Base-by-base conservation (phyloP, 1,140 invertebrate genomes). In the Stegodyphus mimosarum region DNA sequence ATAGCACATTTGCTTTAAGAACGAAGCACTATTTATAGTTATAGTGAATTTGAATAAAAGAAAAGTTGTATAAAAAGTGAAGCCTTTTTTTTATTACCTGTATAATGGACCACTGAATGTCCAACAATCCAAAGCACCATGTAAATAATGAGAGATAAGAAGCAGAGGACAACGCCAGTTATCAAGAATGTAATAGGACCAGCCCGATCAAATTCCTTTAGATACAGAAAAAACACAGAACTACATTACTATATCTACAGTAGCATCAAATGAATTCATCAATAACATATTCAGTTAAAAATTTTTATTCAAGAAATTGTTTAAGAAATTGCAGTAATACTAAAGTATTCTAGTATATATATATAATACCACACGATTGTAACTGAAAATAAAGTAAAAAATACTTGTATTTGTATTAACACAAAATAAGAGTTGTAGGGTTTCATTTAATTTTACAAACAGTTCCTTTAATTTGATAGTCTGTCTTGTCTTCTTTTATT, bases 101-200 rank as follows among this genome's bases (percentile, higher is more conserved):
- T 88, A 52, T 89, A 89, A 83, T 91, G 90, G 7, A 89, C 87
- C 18, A 90, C 90, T 17, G 88, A 88, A 76, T 88, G 89, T 9
- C 91, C 91, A 9, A 88, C 87, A 5, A 90, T 33, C 77, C 88
- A 89, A 3, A 91, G 86, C 5, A 88, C 87, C 33, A 89, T 71
- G 81, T 90, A 90, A 0, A 92, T 84, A 7, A 90, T 73, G 6
- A 91, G 78, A 17, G 90, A 90, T 5, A 90, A 11, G 9, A 91
- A 70, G 48, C 89, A 89, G 70, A 91, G 88, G 15, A 89, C 88
- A 11, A 90, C 88, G 63, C 91, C 90, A 53, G 90, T 90, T 5
- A 90, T 89, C 60, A 91, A 88, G 85, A 92, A 90, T 78, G 89
- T 90, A 7, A 88, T 87, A 0, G 91, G 90, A 1, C 91, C 91